These are phyloP conservation scores for Mactromeris polynyma DNA, from an alignment of 2,888 invertebrate species.

Conservation along the genomic window DNA sequence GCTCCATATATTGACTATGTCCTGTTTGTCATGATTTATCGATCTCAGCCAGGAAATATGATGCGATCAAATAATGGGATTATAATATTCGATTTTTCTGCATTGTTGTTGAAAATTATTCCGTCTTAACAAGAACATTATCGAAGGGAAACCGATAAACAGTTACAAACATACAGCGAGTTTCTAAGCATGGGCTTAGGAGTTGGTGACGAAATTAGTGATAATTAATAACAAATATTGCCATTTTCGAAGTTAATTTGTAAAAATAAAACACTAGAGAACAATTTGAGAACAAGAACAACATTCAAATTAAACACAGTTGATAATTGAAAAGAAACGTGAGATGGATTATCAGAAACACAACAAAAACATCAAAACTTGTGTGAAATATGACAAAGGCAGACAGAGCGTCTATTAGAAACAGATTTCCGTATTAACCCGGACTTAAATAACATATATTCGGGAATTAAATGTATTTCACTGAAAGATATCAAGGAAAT, in stretches of 20 bases:
- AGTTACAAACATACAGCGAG: background rate
- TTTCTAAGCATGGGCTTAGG: background rate
- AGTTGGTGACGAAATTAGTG: background rate
- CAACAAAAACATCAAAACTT: conserved; percentile 14
- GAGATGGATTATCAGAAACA: conserved; percentile 3
- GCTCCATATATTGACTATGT: no score
- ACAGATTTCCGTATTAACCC: conserved; percentile 44
- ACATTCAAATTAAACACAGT: background rate
- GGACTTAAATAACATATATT: conserved; percentile 42
- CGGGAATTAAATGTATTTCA: conserved; percentile 35
- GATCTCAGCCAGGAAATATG: no score
- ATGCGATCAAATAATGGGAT: background rate
- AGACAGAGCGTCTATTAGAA: conserved; percentile 47
- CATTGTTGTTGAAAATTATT: background rate
- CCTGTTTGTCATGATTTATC: no score
- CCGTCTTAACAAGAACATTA: background rate
- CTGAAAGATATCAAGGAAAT: conserved; percentile 29
- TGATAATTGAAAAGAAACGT: background rate
- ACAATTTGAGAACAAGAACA: conserved; percentile 1
- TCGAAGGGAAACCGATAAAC: background rate
- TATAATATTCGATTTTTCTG: background rate
- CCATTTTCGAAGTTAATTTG: background rate
- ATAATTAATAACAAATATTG: background rate
- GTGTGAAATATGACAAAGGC: conserved; percentile 21
- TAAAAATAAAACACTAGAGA: conserved; percentile 23